Evolutionary conservation across 64 coral and sea anemone species (phyloP), one percentile per base, ranked within the genome.

Genomic region (Montipora efflorescens): DNA sequence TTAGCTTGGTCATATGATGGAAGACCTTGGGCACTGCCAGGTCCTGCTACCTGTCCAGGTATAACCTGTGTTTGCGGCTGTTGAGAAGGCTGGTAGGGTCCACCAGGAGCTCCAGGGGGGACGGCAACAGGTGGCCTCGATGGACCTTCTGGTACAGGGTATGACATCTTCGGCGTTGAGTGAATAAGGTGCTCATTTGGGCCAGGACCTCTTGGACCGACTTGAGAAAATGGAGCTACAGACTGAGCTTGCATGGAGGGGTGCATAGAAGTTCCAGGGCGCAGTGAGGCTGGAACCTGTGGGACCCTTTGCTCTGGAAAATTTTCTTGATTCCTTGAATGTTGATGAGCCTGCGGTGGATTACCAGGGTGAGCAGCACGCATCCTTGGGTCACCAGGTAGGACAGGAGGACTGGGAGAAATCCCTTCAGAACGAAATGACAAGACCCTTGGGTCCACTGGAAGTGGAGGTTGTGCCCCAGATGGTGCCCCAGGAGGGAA

Each of bases 151-250:
- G 92, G 92, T 61, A 88, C 77, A 68, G 94, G 89, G 87, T 95
- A 92, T 3, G 94, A 95, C 94, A 95, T 95, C 45, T 90, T 77
- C n/a, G 94, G 94, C 74, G 88, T 83, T 19, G 94, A 75, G 69
- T 91, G 83, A 49, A 95, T 86, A 44, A 88, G 76, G 45, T 88
- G 93, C 79, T 90, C 87, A 90, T 78, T 28, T 15, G 93, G 93
- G 25, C 7, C n/a, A 61, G 87, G 74, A 2, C 51, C 73, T 36
- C 72, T 89, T 1, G 87, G 72, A 77, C 82, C 82, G 6, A 70
- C 14, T 50, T 86, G 64, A 4, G 82, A 72, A n/a, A 86, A 86
- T n/a, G 82, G 82, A 50, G 71, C 82, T 72, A 18, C 8, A 50
- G 64, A 19, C 5, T 10, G 44, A 4, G 45, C 16, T 13, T 46